phyloP scores from a whole-genome alignment of 1,140 invertebrate genomes.

The Aphis gossypii region DNA sequence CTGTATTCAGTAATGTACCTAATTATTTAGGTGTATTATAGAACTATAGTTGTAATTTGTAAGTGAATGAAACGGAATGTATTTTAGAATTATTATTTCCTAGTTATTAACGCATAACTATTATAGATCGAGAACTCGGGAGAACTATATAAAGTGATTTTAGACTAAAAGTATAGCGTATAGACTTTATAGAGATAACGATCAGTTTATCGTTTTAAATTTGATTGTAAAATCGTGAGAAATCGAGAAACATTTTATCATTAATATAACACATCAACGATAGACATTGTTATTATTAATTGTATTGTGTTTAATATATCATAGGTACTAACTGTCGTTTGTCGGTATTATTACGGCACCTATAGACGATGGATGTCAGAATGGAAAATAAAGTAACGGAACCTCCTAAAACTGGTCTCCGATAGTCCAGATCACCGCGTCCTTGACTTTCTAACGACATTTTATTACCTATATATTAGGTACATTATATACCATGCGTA shows the following conservation, averaged over 20 bases:
- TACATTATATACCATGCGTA: neutral
- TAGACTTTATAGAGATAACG: too few species aligned
- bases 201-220: too few species aligned
- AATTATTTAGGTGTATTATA: too few species aligned
- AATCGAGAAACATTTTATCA: neutral
- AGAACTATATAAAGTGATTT: too few species aligned
- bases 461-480: neutral
- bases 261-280: neutral
- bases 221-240: too few species aligned
- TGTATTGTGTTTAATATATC: neutral
- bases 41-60: neutral
- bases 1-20: too few species aligned
- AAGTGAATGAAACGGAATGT: neutral
- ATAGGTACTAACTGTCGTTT: neutral
- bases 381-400: slow-evolving; percentile 11
- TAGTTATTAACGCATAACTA: neutral
- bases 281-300: neutral
- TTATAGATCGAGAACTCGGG: neutral
- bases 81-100: neutral
- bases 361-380: neutral
- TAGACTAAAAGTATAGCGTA: too few species aligned
- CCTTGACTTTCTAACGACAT: slow-evolving; percentile 46
- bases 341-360: neutral
- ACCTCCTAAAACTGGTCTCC: slow-evolving; percentile 32
- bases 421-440: neutral